phyloP scores from a whole-genome alignment of 2,113 vertebrate species.

The Caranx melampygus region DNA sequence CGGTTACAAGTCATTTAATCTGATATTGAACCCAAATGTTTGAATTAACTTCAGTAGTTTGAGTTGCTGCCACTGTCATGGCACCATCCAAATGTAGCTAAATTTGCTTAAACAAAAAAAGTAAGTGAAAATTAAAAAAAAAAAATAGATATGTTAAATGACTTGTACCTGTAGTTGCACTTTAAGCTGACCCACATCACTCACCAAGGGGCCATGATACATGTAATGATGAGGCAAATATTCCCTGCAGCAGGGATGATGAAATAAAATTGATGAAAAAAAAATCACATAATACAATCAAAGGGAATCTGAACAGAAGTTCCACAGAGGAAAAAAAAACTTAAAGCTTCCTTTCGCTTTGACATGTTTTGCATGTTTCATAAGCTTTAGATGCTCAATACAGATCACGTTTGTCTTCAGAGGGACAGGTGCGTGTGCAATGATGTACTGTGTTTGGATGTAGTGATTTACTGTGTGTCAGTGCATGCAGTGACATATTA shows the following conservation, averaged over 20 bases:
- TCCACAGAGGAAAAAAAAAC: background rate
- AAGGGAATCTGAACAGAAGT: background rate
- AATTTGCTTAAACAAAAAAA: background rate
- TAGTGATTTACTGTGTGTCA: slow-evolving; percentile 43
- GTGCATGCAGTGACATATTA: slow-evolving; percentile 58
- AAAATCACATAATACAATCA: slow-evolving; percentile 41
- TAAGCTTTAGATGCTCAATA: slow-evolving; percentile 25
- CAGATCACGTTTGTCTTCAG: slow-evolving; percentile 5
- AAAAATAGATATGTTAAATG: slow-evolving; percentile 6
- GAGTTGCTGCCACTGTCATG: background rate
- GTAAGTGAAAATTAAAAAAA: slow-evolving; percentile 1
- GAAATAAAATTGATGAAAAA: background rate
- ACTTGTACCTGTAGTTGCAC: slow-evolving; percentile 37
- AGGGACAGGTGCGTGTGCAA: background rate
- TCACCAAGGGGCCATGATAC: background rate
- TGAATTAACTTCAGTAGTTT: background rate
- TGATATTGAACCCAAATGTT: background rate
- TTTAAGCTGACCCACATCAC: slow-evolving; percentile 43
- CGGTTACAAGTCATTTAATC: slow-evolving; percentile 35
- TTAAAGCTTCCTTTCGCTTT: slow-evolving; percentile 19
- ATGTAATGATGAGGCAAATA: background rate
- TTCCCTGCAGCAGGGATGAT: slow-evolving; percentile 61
- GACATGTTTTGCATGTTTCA: slow-evolving; percentile 49
- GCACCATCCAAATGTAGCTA: too few relatives aligned
- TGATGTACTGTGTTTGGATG: slow-evolving; percentile 29